A percentile compares a stretch with the other conserved stretches of the same genome.
Conservation (phyloP, 1,140 invertebrate genomes). For the Pseudomyrmex pallidus region DNA sequence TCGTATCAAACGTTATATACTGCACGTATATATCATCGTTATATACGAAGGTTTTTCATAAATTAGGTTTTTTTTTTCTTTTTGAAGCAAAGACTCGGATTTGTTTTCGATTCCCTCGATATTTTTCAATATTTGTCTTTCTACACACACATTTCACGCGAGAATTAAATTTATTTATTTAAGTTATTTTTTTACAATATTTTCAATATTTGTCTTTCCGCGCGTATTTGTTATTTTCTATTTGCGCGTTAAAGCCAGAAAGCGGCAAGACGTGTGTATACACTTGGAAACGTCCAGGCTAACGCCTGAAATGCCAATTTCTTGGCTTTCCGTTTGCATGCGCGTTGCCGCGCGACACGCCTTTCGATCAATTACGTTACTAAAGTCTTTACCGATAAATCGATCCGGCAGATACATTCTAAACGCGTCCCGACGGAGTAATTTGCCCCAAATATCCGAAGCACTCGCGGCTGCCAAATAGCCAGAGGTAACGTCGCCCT, state of each 20-base stretch:
- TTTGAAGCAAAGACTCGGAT: background rate
- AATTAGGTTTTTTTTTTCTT: background rate
- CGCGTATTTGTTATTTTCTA: background rate
- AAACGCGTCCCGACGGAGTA: constrained; percentile 49
- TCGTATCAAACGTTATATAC: background rate
- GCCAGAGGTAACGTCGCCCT: constrained; percentile 7
- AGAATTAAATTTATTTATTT: no score
- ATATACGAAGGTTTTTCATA: background rate
- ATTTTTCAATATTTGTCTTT: no score
- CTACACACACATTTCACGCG: no score
- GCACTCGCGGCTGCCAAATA: constrained; percentile 32
- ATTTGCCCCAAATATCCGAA: constrained; percentile 53
- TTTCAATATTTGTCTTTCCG: background rate
- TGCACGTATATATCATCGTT: no score
- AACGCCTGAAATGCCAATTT: background rate
- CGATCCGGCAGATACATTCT: constrained; percentile 48
- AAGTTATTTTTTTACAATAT: background rate
- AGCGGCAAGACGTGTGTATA: background rate
- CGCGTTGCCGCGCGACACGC: constrained; percentile 15
- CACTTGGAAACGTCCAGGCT: no score
- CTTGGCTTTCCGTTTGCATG: constrained; percentile 24
- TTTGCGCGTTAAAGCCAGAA: background rate
- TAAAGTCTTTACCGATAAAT: constrained; percentile 53
- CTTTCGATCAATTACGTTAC: constrained; percentile 53
- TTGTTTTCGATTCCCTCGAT: no score